Conservation (phyloP, 92 coral and sea anemone genomes). For the Heliopora coerulea region DNA sequence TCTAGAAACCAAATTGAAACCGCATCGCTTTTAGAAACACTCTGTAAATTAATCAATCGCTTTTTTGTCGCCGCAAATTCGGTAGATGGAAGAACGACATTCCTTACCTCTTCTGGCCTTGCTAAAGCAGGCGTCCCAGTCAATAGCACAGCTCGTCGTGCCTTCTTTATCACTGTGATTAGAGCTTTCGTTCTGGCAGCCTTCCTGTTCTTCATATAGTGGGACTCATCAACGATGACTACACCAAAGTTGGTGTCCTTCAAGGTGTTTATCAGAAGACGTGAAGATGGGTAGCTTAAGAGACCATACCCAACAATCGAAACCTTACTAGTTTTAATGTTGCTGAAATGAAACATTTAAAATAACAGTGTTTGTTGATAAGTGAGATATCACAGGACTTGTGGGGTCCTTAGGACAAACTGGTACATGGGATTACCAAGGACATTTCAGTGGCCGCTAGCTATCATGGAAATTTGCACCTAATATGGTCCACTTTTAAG, state of each 20-base stretch:
- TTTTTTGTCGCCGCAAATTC: no score
- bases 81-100: neutral
- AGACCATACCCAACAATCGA: constrained; percentile 88
- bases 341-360: constrained; percentile 45
- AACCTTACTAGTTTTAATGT: constrained; percentile 67
- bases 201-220: constrained; percentile 76
- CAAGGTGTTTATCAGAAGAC: constrained; percentile 67
- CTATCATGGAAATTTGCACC: no score
- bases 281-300: constrained; percentile 59
- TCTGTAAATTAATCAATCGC: no score
- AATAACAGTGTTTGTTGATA: neutral
- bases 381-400: no score
- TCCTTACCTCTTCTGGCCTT: constrained; percentile 86
- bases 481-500: no score
- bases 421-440: no score
- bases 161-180: constrained; percentile 69
- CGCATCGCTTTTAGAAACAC: no score
- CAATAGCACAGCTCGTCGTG: constrained; percentile 68
- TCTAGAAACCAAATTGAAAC: no score
- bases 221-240: constrained; percentile 87
- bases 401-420: no score
- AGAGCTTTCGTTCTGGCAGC: constrained; percentile 80
- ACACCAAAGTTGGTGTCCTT: constrained; percentile 72
- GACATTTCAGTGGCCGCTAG: no score
- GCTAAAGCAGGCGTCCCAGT: constrained; percentile 97